Base-by-base conservation (phyloP, 2,797 vertebrate species). In the Trachurus trachurus region DNA sequence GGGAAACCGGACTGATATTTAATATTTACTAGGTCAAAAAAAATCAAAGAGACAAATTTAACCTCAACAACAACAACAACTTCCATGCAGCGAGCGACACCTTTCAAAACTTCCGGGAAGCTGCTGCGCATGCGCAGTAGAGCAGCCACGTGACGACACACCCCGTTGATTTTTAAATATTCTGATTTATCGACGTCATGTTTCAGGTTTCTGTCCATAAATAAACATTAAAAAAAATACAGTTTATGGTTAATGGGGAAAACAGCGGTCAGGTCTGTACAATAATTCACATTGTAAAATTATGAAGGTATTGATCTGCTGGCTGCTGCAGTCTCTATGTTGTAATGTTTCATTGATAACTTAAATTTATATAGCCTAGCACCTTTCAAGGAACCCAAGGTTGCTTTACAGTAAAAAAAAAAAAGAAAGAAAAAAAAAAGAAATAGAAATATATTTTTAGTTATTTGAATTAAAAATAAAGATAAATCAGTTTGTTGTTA, bases 71-170 rank as follows among this genome's bases (percentile, higher is more conserved):
- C 12, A 10, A 44, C 39, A 47, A 21, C 7, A 50, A 49, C 39
- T 26, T 66, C 1, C 0, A 5, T 26, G 26, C 22, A 17, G 2
- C n/a, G 26, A 4, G 44, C n/a, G 0, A 2, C 57, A 13, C 37
- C 0, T 15, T 79, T 83, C 83, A 78, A 82, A 74, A 85, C 88
- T 87, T 91, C 91, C 91, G 83, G 83, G 59, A 3, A 53, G 2
- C 1, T 4, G 4, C 0, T 2, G 80, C 22, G 80, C 83, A 42
- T 84, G 87, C 87, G 84, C 83, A 85, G 19, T 83, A 47, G 12
- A 6, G 7, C 5, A 59, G 34, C 39, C 26, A 13, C 15, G 22
- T 6, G 21, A 11, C 52, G 31, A 34, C 31, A 34, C 31, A 34
- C 31, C 31, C 31, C 31, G 31, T 34, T 9, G 9, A 50, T 10